These are phyloP conservation scores for Dicycla oo DNA, from an alignment of 2,888 invertebrate species.

Conservation along the genomic window DNA sequence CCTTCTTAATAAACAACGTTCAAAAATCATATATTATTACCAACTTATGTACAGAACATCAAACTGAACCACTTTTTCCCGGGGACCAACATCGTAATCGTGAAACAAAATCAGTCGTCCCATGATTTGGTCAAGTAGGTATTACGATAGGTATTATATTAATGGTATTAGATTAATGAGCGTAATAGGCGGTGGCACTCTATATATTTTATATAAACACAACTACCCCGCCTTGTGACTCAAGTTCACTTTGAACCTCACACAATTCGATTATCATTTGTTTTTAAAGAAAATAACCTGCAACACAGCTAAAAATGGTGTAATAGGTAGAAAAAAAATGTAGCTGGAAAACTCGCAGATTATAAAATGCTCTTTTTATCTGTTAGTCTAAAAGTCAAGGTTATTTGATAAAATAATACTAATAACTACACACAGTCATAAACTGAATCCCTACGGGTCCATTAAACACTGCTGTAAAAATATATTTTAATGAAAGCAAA, in stretches of 20 bases:
- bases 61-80: no score
- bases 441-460: conserved; percentile 1
- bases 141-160: no score
- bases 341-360: neutral
- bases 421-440: conserved; percentile 8
- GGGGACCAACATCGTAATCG: no score
- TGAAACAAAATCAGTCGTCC: no score
- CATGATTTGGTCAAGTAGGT: no score
- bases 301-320: no score
- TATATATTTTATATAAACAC: no score
- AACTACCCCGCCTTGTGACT: no score
- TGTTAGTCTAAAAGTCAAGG: neutral
- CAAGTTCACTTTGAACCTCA: no score
- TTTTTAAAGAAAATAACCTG: neutral
- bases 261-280: neutral
- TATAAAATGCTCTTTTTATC: neutral
- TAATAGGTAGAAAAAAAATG: neutral
- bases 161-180: neutral
- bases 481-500: conserved; percentile 37
- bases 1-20: neutral
- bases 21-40: neutral
- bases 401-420: conserved; percentile 2
- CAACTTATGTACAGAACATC: no score
- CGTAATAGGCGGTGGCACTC: neutral
- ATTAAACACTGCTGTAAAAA: conserved; percentile 19